Evolutionary conservation across 2,888 invertebrate species (phyloP), one percentile per base, ranked within the genome.

Genomic region (Diplolepis rosae): DNA sequence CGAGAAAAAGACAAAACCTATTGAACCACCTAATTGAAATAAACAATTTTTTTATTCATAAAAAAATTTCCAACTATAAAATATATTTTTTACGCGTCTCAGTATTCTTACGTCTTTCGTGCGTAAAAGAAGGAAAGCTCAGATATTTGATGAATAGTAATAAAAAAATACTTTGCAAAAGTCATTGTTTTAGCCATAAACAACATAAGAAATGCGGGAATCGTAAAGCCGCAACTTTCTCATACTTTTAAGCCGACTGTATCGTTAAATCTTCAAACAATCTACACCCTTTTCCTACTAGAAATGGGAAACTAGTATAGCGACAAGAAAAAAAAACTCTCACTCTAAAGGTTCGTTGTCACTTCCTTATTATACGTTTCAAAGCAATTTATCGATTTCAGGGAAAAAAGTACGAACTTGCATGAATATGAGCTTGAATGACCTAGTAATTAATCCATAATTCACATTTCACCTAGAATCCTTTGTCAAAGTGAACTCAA

Each of bases 371-470:
- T 32, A 32, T 32, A 32, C 15, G 2, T 52, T 52, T 48, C 28
- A 65, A 65, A 71, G 65, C 54, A 45, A 69, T 75, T 67, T 69
- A 71, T 69, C 42, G 72, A 75, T 67, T 75, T 22, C 15, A 24
- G 22, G 30, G 42, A 48, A 71, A 69, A 66, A 45, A 65, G n/a
- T 67, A 65, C 50, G 24, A 6, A 71, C 66, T 52, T 56, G 52
- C 70, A 39, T 68, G 56, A 68, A 70, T 65, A 66, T 54, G 65
- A 69, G 66, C 69, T 66, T 61, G 54, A 68, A 61, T 52, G 35
- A 32, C 3, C 56, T 22, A 13, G 4, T 30, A 18, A 15, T 54
- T 54, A 7, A 54, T 30, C 15, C 27, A 24, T 18, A 15, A 39
- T n/a, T 39, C 5, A 22, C 6, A 50, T 50, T 6, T 22, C 1